Percentiles rank a stretch among this genome's conserved stretches.
phyloP scores from a whole-genome alignment of 2,797 vertebrate species.

The Hapalemur alaotrensis region DNA sequence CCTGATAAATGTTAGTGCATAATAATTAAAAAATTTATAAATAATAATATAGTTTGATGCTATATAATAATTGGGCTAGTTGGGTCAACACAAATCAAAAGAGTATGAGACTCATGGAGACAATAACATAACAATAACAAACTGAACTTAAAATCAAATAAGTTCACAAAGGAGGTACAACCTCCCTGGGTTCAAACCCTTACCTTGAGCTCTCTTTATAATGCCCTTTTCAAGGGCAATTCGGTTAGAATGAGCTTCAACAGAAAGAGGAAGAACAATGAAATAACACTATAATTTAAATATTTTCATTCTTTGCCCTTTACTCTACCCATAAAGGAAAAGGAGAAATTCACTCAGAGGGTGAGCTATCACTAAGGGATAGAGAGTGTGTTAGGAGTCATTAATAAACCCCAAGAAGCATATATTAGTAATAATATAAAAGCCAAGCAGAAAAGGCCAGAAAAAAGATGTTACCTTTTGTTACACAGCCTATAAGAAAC shows the following conservation, averaged over 20 bases:
- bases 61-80: background rate
- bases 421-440: slow-evolving; percentile 27
- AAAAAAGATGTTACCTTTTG: slow-evolving; percentile 34
- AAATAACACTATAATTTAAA: slow-evolving; percentile 21
- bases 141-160: slow-evolving; percentile 41
- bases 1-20: background rate
- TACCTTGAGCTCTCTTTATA: background rate
- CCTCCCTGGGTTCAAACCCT: slow-evolving; percentile 18
- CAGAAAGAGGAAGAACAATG: slow-evolving; percentile 43
- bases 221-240: background rate
- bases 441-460: background rate
- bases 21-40: slow-evolving; percentile 28
- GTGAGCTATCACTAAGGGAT: slow-evolving; percentile 17
- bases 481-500: background rate
- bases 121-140: slow-evolving; percentile 22
- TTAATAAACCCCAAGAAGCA: slow-evolving; percentile 40
- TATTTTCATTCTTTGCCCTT: slow-evolving; percentile 37
- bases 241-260: slow-evolving; percentile 55
- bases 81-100: slow-evolving; percentile 35
- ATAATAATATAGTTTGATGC: slow-evolving; percentile 2
- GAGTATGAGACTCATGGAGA: background rate
- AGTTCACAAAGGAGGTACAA: slow-evolving; percentile 2
- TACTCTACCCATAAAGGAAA: slow-evolving; percentile 2
- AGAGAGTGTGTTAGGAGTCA: slow-evolving; percentile 36
- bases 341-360: slow-evolving; percentile 14